Evolutionary conservation across 2,888 invertebrate species (phyloP).

Genomic region (Agapetus fuscipes): DNA sequence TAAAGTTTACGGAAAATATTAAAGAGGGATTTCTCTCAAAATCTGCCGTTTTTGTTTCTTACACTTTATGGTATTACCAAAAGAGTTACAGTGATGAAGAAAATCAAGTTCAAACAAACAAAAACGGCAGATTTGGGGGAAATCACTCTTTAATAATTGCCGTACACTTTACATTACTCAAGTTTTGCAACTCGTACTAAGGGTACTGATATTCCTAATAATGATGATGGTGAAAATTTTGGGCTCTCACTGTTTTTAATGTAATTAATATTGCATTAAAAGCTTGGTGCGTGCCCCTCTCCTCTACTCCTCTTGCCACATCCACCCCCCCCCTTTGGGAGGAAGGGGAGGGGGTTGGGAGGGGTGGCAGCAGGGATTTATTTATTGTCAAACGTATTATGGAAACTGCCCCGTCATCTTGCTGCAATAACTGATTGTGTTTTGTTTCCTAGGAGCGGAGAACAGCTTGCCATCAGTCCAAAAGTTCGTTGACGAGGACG

Average conservation of each 20-base stretch:
- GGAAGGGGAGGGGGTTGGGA: no score
- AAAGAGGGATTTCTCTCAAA: no score
- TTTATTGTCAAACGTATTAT: conserved; percentile 21
- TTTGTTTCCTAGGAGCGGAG: no score
- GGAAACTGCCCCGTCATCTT: conserved; percentile 44
- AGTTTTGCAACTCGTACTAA: no score
- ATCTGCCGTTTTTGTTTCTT: no score
- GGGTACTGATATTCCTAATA: not conserved
- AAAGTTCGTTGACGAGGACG: conserved; percentile 3
- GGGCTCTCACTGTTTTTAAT: conserved; percentile 6
- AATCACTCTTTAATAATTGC: no score
- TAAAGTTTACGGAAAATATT: no score
- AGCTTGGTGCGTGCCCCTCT: conserved; percentile 2
- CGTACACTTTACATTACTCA: no score
- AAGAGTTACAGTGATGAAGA: no score
- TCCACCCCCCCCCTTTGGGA: conserved; percentile 5
- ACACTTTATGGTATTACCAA: no score
- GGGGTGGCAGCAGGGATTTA: conserved; percentile 10
- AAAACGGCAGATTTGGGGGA: no score
- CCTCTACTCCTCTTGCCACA: not conserved
- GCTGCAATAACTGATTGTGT: conserved; percentile 49
- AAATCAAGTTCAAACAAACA: no score
- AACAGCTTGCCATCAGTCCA: conserved; percentile 1
- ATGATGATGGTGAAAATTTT: conserved; percentile 1
- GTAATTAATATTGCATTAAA: conserved; percentile 12